Percentiles rank a stretch among this genome's conserved stretches.
phyloP scores from a whole-genome alignment of 2,888 invertebrate species.

The Conomelus anceps region DNA sequence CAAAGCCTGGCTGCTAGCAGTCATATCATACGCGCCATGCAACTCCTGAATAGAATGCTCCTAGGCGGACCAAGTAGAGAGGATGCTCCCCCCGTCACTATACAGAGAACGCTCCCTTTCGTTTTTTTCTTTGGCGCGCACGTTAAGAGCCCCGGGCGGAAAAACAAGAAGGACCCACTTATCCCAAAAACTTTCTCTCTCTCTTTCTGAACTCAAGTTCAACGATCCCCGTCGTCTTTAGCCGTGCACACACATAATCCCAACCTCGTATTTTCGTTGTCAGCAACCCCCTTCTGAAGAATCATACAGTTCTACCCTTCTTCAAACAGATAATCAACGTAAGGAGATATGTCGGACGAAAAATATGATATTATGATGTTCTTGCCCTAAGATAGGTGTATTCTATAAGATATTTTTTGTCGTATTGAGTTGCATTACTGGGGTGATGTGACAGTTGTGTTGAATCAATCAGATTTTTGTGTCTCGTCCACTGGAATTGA shows the following conservation, averaged over 20 bases:
- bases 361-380: neutral
- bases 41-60: neutral
- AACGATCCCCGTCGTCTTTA: neutral
- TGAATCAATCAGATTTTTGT: too few species aligned
- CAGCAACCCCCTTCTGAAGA: neutral
- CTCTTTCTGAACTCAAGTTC: neutral
- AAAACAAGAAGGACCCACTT: neutral
- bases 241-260: neutral
- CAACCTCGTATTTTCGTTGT: neutral
- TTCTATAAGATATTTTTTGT: neutral
- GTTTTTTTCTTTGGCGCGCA: neutral
- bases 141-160: neutral
- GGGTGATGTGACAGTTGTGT: neutral
- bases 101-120: neutral
- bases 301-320: neutral
- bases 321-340: neutral
- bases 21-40: too few species aligned
- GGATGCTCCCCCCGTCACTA: neutral
- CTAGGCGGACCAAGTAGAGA: neutral
- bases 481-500: too few species aligned
- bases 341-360: neutral
- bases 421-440: neutral
- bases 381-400: neutral
- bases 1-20: too few species aligned
- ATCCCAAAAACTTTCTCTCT: neutral